Evolutionary conservation across 2,888 invertebrate genomes (phyloP), one percentile per base, ranked within the genome.

Genomic region (Busseola fusca): DNA sequence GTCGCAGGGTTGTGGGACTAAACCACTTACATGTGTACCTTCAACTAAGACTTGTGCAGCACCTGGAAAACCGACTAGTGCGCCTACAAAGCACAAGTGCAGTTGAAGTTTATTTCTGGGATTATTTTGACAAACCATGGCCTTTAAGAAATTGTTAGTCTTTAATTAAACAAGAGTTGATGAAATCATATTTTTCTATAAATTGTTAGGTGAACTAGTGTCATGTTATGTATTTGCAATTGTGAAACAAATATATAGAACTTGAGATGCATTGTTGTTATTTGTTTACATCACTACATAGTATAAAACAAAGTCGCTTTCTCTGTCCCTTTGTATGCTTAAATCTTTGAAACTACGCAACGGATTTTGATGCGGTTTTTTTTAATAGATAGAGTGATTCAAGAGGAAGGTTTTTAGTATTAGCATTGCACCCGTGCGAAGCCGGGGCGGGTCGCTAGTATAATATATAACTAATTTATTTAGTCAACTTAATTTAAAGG

Each of bases 401-500:
- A n/a, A n/a, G n/a, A n/a, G n/a, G n/a, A n/a, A n/a, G n/a, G n/a
- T n/a, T n/a, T n/a, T n/a, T n/a, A n/a, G n/a, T n/a, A n/a, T n/a
- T n/a, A n/a, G n/a, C n/a, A n/a, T n/a, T n/a, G n/a, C n/a, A n/a
- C n/a, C n/a, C n/a, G n/a, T n/a, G n/a, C n/a, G n/a, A n/a, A n/a
- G n/a, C n/a, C n/a, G n/a, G n/a, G n/a, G n/a, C n/a, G n/a, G n/a
- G n/a, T n/a, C n/a, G n/a, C n/a, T n/a, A n/a, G n/a, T n/a, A n/a
- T n/a, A n/a, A n/a, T n/a, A n/a, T n/a, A n/a, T n/a, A n/a, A n/a
- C n/a, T 27, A 21, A 21, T 40, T 14, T 60, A 21, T 60, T 54
- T 50, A 6, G n/a, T 40, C n/a, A 70, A 72, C 78, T 81, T 81
- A 78, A 50, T 50, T 54, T 70, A 78, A 70, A 60, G 69, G 74